phyloP scores from a whole-genome alignment of 2,797 vertebrate species.

The Microctenopoma stevenorrisi region DNA sequence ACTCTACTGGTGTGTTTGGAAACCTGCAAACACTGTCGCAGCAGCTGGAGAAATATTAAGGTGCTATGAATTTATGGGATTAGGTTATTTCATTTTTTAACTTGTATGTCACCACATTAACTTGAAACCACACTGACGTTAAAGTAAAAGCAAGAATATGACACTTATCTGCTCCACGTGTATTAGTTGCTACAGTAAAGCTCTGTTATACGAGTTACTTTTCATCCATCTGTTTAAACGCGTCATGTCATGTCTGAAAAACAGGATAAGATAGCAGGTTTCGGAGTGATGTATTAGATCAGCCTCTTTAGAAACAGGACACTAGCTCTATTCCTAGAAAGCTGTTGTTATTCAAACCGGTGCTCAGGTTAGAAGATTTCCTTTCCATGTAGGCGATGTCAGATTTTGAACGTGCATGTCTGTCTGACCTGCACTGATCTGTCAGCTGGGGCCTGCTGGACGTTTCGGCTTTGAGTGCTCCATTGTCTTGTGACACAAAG shows the following conservation, averaged over 20 bases:
- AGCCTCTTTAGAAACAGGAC: neutral
- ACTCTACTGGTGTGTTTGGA: constrained; percentile 67
- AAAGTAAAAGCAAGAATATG: no score
- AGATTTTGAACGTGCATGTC: neutral
- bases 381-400: neutral
- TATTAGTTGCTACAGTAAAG: neutral
- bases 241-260: neutral
- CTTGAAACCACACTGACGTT: neutral
- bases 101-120: neutral
- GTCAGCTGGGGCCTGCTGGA: neutral
- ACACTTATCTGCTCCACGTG: no score
- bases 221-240: constrained; percentile 6
- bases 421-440: neutral
- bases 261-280: neutral
- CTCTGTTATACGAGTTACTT: neutral
- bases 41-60: neutral
- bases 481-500: neutral
- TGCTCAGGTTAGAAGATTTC: neutral
- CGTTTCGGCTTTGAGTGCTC: no score
- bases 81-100: neutral
- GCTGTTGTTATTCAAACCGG: neutral
- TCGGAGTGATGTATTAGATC: neutral
- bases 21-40: constrained; percentile 16
- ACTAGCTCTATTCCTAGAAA: neutral
- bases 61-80: neutral